A percentile compares a stretch with the other conserved stretches of the same genome.
Conservation (phyloP, 2,113 vertebrate species). For the Peromyscus californicus region DNA sequence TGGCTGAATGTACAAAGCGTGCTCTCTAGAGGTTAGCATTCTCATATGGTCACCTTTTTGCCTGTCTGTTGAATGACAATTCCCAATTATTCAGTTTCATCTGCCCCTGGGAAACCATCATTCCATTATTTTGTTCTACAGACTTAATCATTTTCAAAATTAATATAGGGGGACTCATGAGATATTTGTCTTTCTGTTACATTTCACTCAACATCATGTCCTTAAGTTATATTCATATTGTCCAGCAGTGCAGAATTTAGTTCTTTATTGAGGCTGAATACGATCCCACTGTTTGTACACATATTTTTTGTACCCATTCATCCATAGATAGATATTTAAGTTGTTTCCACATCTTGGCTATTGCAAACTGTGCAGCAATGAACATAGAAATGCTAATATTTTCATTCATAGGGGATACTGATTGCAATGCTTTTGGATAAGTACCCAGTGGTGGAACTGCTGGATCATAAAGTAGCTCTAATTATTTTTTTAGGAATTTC, state of each 20-base stretch:
- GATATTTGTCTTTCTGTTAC: neutral
- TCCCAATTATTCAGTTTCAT: neutral
- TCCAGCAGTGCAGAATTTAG: neutral
- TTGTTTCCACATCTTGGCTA: neutral
- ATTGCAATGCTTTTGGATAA: neutral
- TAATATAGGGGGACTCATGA: neutral
- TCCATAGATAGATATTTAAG: neutral
- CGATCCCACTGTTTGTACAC: neutral
- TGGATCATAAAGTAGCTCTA: neutral
- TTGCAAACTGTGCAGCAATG: neutral
- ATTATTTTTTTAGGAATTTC: neutral
- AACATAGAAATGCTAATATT: neutral
- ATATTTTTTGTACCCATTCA: neutral
- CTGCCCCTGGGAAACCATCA: neutral
- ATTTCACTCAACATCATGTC: neutral
- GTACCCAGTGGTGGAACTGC: neutral
- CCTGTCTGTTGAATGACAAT: neutral
- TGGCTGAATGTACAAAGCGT: neutral
- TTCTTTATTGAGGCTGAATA: neutral
- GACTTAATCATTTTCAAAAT: neutral
- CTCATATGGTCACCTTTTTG: neutral
- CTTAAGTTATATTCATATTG: neutral
- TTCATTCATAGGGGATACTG: neutral
- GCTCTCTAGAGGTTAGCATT: neutral
- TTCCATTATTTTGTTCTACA: neutral